A percentile compares a stretch with the other conserved stretches of the same genome.
phyloP scores from a whole-genome alignment of 2,113 vertebrate genomes.

The Suricata suricatta region DNA sequence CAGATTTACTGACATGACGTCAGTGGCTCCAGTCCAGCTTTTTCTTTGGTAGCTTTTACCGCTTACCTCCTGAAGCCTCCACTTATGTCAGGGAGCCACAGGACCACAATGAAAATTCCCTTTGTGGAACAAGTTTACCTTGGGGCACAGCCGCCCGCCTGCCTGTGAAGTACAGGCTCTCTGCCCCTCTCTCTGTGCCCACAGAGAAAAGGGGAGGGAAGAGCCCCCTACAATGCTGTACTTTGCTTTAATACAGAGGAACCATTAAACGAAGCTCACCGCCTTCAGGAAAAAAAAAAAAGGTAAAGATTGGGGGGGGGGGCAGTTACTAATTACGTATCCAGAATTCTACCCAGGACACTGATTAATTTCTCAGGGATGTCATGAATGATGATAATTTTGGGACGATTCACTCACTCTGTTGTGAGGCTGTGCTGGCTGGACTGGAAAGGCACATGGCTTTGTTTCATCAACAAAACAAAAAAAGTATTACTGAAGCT shows the following conservation, averaged over 20 bases:
- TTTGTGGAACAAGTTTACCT: conserved; percentile 93
- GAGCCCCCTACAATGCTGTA: conserved; percentile 76
- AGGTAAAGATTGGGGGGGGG: rapidly evolving
- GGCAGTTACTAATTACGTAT: conserved; percentile 51
- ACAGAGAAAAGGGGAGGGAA: conserved; percentile 5
- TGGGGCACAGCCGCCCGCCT: conserved; percentile 85
- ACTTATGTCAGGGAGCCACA: conserved; percentile 89
- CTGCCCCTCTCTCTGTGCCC: conserved; percentile 72
- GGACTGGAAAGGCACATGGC: not conserved
- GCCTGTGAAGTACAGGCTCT: conserved; percentile 82
- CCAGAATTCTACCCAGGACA: conserved; percentile 76
- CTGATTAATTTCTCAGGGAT: conserved; percentile 78
- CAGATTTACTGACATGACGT: conserved; percentile 96
- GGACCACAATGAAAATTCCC: conserved; percentile 92
- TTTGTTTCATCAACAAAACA: conserved; percentile 60
- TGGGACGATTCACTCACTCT: conserved; percentile 20
- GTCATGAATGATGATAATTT: conserved; percentile 47
- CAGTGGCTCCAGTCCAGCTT: conserved; percentile 94
- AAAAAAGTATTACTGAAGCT: conserved; percentile 54
- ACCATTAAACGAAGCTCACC: conserved; percentile 80
- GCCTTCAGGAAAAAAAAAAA: not conserved
- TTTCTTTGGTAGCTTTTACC: conserved; percentile 92
- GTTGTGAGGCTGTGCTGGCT: not conserved
- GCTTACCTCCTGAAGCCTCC: conserved; percentile 89
- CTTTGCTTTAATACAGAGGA: conserved; percentile 82